A percentile compares a stretch with the other conserved stretches of the same genome.
These are phyloP conservation scores for Hypothenemus hampei DNA, from an alignment of 1,140 invertebrate species.

Conservation along the genomic window DNA sequence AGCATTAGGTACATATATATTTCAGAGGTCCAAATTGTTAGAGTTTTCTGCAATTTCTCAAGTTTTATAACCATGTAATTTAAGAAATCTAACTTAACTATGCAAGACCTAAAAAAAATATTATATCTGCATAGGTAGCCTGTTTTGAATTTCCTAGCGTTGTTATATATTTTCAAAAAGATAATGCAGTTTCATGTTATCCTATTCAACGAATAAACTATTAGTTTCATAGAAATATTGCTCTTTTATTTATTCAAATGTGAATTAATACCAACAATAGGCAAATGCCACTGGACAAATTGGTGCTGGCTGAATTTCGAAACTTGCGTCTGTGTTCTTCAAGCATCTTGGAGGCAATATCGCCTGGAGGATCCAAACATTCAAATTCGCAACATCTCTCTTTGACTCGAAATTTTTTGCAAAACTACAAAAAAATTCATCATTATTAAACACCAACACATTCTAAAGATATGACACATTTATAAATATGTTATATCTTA, in stretches of 20 bases:
- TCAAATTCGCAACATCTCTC: constrained; percentile 73
- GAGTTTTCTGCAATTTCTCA: constrained; percentile 47
- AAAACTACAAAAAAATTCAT: constrained; percentile 53
- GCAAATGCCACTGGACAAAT: too few relatives aligned
- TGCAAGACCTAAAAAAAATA: constrained; percentile 37
- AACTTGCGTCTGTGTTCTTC: constrained; percentile 31
- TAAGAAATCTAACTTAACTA: constrained; percentile 41
- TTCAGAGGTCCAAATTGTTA: constrained; percentile 47
- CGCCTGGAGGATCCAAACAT: constrained; percentile 64
- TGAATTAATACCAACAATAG: too few relatives aligned
- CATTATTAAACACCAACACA: not conserved
- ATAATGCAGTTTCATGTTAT: constrained; percentile 42
- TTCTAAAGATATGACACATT: not conserved
- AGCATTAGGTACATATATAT: constrained; percentile 42
- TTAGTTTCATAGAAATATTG: constrained; percentile 39
- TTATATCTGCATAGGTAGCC: constrained; percentile 41
- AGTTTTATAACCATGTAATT: constrained; percentile 46
- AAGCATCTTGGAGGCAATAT: constrained; percentile 45
- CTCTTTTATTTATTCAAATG: not conserved
- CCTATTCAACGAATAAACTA: constrained; percentile 44
- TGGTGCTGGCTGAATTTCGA: not conserved
- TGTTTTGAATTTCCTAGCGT: constrained; percentile 41
- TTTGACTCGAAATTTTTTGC: constrained; percentile 69
- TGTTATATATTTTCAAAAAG: constrained; percentile 40
- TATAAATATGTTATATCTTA: not conserved